Percentiles rank a stretch among this genome's conserved stretches.
Conservation (phyloP, 2,797 vertebrate species). For the Eulemur albifrons region DNA sequence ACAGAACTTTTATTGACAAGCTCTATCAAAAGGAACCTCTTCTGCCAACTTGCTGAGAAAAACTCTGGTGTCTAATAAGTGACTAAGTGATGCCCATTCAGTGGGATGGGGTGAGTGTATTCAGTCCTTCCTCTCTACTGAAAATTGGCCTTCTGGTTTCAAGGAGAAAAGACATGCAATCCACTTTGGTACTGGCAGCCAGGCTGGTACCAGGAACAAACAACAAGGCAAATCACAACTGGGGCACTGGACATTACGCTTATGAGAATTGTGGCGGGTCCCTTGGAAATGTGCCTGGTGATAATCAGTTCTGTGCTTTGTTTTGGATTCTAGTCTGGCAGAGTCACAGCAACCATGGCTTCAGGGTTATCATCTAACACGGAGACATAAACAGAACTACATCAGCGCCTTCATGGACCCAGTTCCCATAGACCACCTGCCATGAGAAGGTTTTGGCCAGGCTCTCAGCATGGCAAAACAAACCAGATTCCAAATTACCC, state of each 20-base stretch:
- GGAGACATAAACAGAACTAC: not conserved
- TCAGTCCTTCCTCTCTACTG: not conserved
- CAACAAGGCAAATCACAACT: not conserved
- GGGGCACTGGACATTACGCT: not conserved
- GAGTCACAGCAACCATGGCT: not conserved
- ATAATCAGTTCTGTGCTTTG: not conserved
- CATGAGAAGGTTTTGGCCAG: not conserved
- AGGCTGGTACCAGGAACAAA: not conserved
- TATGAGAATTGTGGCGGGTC: not conserved
- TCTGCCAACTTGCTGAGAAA: not conserved
- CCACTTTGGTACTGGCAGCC: not conserved
- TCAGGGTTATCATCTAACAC: not conserved
- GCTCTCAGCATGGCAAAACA: not conserved
- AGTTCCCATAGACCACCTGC: not conserved
- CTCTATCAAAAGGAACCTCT: not conserved
- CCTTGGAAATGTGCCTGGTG: not conserved
- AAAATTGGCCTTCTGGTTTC: not conserved
- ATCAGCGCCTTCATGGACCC: not conserved
- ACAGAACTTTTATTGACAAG: not conserved
- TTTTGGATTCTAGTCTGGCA: constrained; percentile 22
- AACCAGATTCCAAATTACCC: constrained; percentile 46
- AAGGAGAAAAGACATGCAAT: not conserved
- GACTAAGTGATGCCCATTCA: not conserved
- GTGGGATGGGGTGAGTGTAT: not conserved
- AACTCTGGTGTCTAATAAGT: not conserved